phyloP scores from a whole-genome alignment of 2,888 invertebrate species.

The Ophion ventricosus region DNA sequence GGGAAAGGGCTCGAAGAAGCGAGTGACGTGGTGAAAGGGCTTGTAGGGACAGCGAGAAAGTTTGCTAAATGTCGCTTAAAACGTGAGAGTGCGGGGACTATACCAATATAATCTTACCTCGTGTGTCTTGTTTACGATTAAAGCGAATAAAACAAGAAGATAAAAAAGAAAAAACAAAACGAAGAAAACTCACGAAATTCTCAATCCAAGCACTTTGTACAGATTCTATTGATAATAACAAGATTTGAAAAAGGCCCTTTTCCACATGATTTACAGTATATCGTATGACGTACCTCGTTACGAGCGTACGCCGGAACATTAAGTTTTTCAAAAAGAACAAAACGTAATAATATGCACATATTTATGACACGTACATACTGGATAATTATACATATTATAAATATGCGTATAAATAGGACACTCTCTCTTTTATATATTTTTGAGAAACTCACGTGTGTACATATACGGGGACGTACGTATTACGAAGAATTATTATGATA shows the following conservation, averaged over 20 bases:
- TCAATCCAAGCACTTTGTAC: slow-evolving; percentile 82
- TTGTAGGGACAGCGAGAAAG: slow-evolving; percentile 45
- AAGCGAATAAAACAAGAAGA: slow-evolving; percentile 74
- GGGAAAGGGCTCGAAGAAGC: slow-evolving; percentile 23
- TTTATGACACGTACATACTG: slow-evolving; percentile 70
- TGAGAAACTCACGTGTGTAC: slow-evolving; percentile 82
- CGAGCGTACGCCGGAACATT: slow-evolving; percentile 71
- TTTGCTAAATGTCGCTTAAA: slow-evolving; percentile 60
- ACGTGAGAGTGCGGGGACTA: slow-evolving; percentile 65
- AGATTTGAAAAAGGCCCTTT: slow-evolving; percentile 73
- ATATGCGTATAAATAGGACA: slow-evolving; percentile 74
- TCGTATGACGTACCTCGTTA: slow-evolving; percentile 75
- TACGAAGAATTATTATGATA: slow-evolving; percentile 70
- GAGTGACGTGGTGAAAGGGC: background rate
- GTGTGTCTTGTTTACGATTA: slow-evolving; percentile 82
- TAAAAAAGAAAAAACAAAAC: slow-evolving; percentile 71
- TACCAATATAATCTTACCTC: slow-evolving; percentile 77
- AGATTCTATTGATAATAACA: slow-evolving; percentile 75
- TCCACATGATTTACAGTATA: slow-evolving; percentile 79
- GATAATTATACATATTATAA: slow-evolving; percentile 68
- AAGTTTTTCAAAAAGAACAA: slow-evolving; percentile 50
- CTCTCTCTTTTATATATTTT: slow-evolving; percentile 83
- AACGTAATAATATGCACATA: slow-evolving; percentile 62
- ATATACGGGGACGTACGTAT: slow-evolving; percentile 79
- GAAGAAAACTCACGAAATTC: slow-evolving; percentile 73